phyloP scores from a whole-genome alignment of 1,140 invertebrate species.

The Lucilia sericata region DNA sequence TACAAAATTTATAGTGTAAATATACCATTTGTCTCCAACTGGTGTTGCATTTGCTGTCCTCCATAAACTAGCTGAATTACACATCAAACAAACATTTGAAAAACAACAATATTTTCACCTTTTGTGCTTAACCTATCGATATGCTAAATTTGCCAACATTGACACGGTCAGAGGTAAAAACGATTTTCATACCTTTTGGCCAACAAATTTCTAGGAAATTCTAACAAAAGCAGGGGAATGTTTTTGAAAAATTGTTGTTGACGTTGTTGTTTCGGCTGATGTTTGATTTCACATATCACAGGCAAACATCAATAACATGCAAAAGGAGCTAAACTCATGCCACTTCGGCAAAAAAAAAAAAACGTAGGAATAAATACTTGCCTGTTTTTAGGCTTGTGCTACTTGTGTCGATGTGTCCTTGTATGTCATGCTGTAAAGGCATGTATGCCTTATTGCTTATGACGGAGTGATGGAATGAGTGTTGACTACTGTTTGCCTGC shows the following conservation, averaged over 20 bases:
- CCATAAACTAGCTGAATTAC: too few species aligned
- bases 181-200: constrained; percentile 9
- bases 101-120: too few species aligned
- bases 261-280: constrained; percentile 23
- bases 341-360: neutral
- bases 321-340: neutral
- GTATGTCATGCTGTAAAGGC: neutral
- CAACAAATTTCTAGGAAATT: neutral
- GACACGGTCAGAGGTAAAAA: neutral
- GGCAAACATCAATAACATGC: constrained; percentile 36
- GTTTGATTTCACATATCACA: constrained; percentile 39
- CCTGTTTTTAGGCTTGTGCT: neutral
- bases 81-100: too few species aligned
- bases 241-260: neutral
- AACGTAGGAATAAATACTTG: too few species aligned
- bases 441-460: constrained; percentile 17
- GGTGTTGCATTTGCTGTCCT: too few species aligned
- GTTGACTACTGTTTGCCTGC: neutral
- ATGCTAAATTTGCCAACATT: constrained; percentile 1
- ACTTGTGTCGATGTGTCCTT: neutral
- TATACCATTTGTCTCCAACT: too few species aligned
- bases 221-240: neutral
- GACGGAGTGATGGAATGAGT: neutral
- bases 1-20: too few species aligned
- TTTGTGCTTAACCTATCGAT: neutral